phyloP scores from a whole-genome alignment of 1,140 invertebrate species.

The Drosophila chauvacae region DNA sequence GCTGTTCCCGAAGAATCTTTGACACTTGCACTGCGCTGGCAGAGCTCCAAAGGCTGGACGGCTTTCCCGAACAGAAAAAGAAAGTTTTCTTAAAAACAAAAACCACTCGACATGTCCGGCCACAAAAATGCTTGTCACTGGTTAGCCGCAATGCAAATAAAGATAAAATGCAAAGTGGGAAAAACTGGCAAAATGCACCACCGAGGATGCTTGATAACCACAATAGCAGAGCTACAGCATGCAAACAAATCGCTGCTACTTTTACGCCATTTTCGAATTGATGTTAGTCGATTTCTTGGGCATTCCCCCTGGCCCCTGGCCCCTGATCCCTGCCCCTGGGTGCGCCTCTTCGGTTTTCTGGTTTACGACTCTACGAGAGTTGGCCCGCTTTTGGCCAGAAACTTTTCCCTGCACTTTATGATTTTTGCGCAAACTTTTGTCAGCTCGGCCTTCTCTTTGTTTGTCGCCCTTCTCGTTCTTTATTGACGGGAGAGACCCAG shows the following conservation, averaged over 20 bases:
- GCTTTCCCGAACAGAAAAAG: conserved; percentile 11
- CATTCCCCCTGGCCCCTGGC: not conserved
- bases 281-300: conserved; percentile 60
- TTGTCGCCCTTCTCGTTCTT: conserved; percentile 39
- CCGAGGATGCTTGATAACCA: conserved; percentile 35
- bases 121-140: conserved; percentile 50
- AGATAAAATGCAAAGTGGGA: conserved; percentile 55
- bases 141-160: conserved; percentile 55
- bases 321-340: not conserved
- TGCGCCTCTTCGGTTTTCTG: conserved; percentile 28
- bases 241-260: conserved; percentile 54
- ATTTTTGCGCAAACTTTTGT: conserved; percentile 63
- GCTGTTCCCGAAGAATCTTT: conserved; percentile 27
- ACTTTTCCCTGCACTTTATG: conserved; percentile 63
- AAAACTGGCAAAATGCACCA: conserved; percentile 47
- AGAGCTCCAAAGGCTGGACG: conserved; percentile 13
- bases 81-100: conserved; percentile 54
- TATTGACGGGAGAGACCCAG: conserved; percentile 32
- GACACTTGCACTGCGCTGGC: conserved; percentile 48
- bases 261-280: conserved; percentile 59
- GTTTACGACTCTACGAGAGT: conserved; percentile 46
- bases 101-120: conserved; percentile 51
- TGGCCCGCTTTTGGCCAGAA: conserved; percentile 38
- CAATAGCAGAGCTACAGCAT: conserved; percentile 29
- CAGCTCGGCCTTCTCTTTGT: conserved; percentile 43